Conservation (phyloP, 2,113 vertebrate genomes). For the Dasypus novemcinctus region DNA sequence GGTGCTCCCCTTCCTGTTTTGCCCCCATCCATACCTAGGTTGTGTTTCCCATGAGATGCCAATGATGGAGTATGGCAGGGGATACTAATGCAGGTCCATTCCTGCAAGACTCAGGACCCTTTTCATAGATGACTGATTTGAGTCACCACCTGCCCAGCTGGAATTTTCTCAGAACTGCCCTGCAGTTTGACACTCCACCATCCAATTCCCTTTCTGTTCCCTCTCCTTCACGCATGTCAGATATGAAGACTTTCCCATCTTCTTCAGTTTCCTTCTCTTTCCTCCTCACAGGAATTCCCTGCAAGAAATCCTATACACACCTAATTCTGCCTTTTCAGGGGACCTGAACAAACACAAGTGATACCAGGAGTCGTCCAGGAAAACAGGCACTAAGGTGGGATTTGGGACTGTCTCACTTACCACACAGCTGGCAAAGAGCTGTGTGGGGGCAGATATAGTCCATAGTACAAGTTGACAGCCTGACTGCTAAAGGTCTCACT, state of each 20-base stretch:
- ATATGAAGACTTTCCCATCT: too few relatives aligned
- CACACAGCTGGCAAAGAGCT: background rate
- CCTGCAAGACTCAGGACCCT: background rate
- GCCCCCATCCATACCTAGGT: background rate
- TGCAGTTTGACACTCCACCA: background rate
- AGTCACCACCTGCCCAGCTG: background rate
- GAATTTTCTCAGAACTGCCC: background rate
- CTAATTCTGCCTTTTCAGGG: background rate
- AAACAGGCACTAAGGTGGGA: background rate
- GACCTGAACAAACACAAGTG: background rate
- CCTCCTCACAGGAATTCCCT: background rate
- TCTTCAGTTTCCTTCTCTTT: background rate
- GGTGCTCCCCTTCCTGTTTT: background rate
- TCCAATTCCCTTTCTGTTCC: background rate
- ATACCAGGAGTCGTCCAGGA: too few relatives aligned
- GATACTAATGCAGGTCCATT: too few relatives aligned
- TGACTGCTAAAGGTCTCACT: background rate
- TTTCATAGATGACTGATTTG: background rate
- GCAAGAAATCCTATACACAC: background rate
- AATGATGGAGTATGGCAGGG: accelerated
- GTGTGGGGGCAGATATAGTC: background rate
- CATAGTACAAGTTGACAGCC: background rate
- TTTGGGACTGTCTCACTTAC: background rate
- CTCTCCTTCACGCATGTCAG: background rate
- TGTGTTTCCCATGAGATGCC: background rate